phyloP scores from a whole-genome alignment of 2,113 vertebrate species.

The Leucopsar rothschildi region DNA sequence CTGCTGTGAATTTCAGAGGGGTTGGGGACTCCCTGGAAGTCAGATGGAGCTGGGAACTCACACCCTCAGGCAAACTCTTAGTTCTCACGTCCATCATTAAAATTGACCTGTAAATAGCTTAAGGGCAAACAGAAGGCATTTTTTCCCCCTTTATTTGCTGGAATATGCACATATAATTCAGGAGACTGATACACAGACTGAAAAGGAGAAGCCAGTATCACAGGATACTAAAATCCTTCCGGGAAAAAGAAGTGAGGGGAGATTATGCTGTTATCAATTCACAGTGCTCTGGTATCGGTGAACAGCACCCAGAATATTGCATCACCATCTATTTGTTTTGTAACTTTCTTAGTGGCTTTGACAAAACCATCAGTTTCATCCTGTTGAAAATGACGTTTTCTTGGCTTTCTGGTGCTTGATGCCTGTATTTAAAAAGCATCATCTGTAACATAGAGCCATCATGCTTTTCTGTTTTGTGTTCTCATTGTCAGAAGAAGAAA shows the following conservation, averaged over 20 bases:
- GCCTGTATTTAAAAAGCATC: neutral
- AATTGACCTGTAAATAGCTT: constrained; percentile 29
- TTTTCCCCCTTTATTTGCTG: neutral
- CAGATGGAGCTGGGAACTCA: neutral
- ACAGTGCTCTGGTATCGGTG: neutral
- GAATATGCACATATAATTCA: neutral
- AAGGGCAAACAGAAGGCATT: neutral
- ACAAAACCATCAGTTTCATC: neutral
- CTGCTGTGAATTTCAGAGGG: neutral
- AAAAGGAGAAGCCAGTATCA: neutral
- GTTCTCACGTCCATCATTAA: neutral
- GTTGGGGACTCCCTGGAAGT: neutral
- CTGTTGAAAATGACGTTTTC: neutral
- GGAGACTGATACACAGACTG: neutral
- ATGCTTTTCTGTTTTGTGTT: neutral
- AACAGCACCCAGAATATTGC: neutral
- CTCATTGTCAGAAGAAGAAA: neutral
- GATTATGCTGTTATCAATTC: neutral
- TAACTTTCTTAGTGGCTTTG: neutral
- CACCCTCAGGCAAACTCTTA: neutral
- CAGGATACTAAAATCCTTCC: neutral
- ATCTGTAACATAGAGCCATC: neutral
- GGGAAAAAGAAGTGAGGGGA: neutral
- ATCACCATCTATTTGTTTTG: neutral
- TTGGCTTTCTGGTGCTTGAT: neutral